Evolutionary conservation across 2,113 vertebrate genomes (phyloP), one percentile per base, ranked within the genome.

Genomic region (Mormyrus lacerda): DNA sequence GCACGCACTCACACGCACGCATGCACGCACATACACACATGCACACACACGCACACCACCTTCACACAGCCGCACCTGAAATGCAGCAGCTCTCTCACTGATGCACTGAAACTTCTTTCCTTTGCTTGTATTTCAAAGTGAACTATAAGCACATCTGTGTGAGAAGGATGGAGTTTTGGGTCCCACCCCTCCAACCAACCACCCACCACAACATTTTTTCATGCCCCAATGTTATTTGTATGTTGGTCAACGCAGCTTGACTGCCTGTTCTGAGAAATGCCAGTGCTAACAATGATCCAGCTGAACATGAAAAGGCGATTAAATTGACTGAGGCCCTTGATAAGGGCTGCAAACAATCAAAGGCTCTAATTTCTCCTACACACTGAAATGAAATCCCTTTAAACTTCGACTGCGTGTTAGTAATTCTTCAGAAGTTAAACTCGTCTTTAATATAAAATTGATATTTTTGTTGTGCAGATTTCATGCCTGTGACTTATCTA

Each of bases 401-500:
- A 31, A 87, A 87, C 47, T 53, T 15, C 2, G 17, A 53, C 27
- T 39, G 48, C 13, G 15, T 53, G 15, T 53, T 87, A 53, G 82
- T 24, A 84, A 84, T 53, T 35, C 47, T 13, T 51, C n/a, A 85
- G 47, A 87, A 87, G 82, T 47, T 47, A 84, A 84, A 84, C 82
- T 84, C 39, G 3, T 82, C 42, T 82, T 82, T 45, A 84, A 84
- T 84, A 84, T n/a, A 86, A 86, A 45, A 45, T 51, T 47, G 21
- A 47, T 89, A 24, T 47, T 82, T 89, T 89, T 87, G 83, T 51
- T 35, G 50, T 58, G 21, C 76, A 61, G 50, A 84, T 85, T 17
- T 84, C 5, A 85, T 85, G 88, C 79, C 35, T 84, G 76, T 58
- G 51, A 83, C 73, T 89, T 44, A 15, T 86, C n/a, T 89, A 31